Percentiles rank a stretch among this genome's conserved stretches.
These are phyloP conservation scores for Cherax quadricarinatus DNA, from an alignment of 1,140 invertebrate species.

Conservation along the genomic window DNA sequence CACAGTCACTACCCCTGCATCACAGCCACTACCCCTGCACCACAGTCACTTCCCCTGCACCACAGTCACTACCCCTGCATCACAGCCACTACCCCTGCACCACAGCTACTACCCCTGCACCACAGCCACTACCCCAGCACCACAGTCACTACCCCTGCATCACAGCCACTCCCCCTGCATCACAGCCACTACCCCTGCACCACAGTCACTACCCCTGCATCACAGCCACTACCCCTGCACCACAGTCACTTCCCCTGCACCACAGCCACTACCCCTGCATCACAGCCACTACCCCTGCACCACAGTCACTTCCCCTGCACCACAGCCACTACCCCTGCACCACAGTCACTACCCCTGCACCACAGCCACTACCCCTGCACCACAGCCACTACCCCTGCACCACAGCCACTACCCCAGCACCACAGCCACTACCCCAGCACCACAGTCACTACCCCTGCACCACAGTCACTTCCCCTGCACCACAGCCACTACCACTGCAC, in stretches of 20 bases:
- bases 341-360: neutral
- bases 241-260: too few relatives aligned
- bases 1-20: too few relatives aligned
- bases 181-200: neutral
- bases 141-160: neutral
- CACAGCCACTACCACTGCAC: too few relatives aligned
- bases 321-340: neutral
- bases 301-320: neutral
- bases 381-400: neutral
- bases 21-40: too few relatives aligned
- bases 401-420: neutral
- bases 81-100: too few relatives aligned
- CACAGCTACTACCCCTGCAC: too few relatives aligned
- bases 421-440: neutral
- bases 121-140: too few relatives aligned
- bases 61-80: too few relatives aligned
- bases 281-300: too few relatives aligned
- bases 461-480: neutral
- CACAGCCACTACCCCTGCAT: neutral
- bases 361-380: neutral
- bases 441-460: neutral
- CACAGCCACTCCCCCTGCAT: neutral
- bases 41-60: too few relatives aligned
- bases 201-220: neutral
- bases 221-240: neutral